A percentile compares a stretch with the other conserved stretches of the same genome.
phyloP scores from a whole-genome alignment of 2,797 vertebrate genomes.

The Ctenosaura bakeri region DNA sequence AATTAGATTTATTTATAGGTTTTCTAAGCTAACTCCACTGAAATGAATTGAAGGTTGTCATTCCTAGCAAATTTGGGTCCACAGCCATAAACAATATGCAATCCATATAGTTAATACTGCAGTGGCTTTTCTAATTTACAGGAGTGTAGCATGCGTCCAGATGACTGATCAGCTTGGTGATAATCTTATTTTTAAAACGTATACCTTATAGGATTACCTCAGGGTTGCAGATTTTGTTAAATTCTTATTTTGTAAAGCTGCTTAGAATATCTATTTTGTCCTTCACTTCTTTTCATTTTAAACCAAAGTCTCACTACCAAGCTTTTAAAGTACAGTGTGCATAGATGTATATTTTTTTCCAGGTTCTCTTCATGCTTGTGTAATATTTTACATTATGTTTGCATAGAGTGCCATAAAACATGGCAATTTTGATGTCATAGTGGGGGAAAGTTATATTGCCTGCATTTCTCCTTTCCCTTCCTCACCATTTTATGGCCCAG shows the following conservation, averaged over 20 bases:
- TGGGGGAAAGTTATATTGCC: background rate
- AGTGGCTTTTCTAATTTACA: too few species aligned
- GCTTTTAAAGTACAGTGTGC: constrained; percentile 68
- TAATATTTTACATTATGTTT: constrained; percentile 67
- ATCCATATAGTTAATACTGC: too few species aligned
- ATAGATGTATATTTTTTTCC: constrained; percentile 52
- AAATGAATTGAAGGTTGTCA: background rate
- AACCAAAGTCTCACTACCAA: constrained; percentile 67
- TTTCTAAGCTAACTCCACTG: background rate
- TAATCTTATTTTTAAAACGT: constrained; percentile 58
- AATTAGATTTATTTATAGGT: background rate
- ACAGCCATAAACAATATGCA: background rate
- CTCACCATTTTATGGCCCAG: background rate
- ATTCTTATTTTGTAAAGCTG: constrained; percentile 59
- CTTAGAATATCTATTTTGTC: constrained; percentile 57
- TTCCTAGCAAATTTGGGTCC: constrained; percentile 1
- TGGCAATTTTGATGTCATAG: constrained; percentile 21
- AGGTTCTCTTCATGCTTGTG: constrained; percentile 72
- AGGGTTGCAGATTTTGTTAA: constrained; percentile 13
- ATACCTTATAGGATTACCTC: constrained; percentile 76
- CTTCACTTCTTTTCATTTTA: constrained; percentile 51
- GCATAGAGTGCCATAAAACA: constrained; percentile 66
- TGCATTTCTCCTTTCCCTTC: background rate
- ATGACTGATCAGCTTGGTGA: constrained; percentile 50
- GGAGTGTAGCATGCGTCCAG: constrained; percentile 11